Evolutionary conservation across 2,888 invertebrate genomes (phyloP).

Genomic region (Campaea margaritaria): DNA sequence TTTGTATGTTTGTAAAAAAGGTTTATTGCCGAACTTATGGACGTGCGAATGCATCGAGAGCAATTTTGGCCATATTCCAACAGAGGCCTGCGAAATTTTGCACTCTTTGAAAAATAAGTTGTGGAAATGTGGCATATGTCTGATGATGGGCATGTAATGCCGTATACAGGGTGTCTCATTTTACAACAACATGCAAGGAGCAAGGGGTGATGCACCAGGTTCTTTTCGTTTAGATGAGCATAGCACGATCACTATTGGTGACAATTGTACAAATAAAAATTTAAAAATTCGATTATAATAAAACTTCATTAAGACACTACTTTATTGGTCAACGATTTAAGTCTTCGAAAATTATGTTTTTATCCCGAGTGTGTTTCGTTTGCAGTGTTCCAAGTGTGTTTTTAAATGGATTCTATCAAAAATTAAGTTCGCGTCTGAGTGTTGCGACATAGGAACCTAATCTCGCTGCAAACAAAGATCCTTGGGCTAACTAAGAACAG

Average conservation of each 20-base stretch:
- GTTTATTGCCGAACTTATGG: constrained; percentile 29
- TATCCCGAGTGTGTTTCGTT: too few species aligned
- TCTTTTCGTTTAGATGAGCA: too few species aligned
- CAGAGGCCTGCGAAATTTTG: constrained; percentile 32
- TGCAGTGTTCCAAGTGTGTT: too few species aligned
- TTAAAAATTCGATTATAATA: too few species aligned
- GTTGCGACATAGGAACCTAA: background rate
- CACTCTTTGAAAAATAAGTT: constrained; percentile 25
- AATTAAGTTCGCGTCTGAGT: background rate
- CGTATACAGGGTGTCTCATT: background rate
- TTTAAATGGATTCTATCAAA: background rate
- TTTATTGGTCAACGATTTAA: too few species aligned
- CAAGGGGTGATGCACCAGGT: too few species aligned
- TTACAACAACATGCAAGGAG: background rate
- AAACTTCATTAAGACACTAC: too few species aligned
- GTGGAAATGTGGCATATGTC: constrained; percentile 8
- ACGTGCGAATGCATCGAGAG: constrained; percentile 25
- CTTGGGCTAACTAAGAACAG: constrained; percentile 33
- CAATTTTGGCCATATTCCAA: constrained; percentile 42
- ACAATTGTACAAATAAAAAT: too few species aligned
- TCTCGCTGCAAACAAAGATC: constrained; percentile 24
- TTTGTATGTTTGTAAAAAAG: constrained; percentile 10
- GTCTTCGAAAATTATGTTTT: too few species aligned
- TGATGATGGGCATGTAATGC: background rate
- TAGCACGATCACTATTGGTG: too few species aligned